Evolutionary conservation across 2,797 vertebrate genomes (phyloP).

Genomic region (Vultur gryphus): DNA sequence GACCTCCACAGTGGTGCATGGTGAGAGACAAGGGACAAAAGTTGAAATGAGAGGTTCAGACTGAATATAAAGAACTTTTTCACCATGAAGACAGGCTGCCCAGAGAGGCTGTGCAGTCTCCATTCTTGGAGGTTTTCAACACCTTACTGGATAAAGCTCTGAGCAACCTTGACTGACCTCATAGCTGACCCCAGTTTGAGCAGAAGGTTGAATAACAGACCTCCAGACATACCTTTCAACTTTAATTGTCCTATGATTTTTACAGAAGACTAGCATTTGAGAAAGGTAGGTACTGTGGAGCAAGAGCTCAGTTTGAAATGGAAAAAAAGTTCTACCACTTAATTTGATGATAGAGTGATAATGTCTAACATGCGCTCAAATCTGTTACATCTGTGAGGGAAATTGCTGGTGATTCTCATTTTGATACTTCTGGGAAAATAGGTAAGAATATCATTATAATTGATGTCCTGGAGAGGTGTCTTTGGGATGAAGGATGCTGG

Average conservation of each 20-base stretch:
- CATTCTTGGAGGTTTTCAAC: not conserved
- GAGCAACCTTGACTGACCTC: not conserved
- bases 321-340: not conserved
- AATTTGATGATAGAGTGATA: not conserved
- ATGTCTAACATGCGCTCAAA: not conserved
- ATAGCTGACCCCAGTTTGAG: not conserved
- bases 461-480: not conserved
- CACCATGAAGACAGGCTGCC: not conserved
- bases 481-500: not conserved
- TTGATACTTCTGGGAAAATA: not conserved
- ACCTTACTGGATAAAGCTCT: not conserved
- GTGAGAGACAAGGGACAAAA: not conserved
- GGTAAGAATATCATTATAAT: too few relatives aligned
- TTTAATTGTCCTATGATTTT: not conserved
- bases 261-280: not conserved
- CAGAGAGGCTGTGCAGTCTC: not conserved
- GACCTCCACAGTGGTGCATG: not conserved
- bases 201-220: not conserved
- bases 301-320: not conserved
- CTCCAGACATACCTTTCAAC: not conserved
- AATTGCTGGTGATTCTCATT: not conserved
- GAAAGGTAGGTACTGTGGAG: not conserved
- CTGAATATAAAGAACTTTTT: not conserved
- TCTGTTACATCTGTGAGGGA: not conserved
- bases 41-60: not conserved